phyloP scores from a whole-genome alignment of 2,113 vertebrate species.

The Orycteropus afer region DNA sequence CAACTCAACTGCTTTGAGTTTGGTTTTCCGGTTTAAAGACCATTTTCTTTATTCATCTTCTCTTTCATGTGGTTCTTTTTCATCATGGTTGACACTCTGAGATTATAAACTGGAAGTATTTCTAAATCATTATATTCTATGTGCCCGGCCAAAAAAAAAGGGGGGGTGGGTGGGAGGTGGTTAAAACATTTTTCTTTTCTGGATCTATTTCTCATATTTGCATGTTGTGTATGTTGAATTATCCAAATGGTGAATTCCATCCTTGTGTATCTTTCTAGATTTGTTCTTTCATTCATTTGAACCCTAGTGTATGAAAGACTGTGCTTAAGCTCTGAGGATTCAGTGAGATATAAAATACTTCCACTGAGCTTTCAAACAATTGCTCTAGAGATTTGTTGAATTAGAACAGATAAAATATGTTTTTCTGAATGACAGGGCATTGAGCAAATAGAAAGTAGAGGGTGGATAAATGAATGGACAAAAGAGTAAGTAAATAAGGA shows the following conservation, averaged over 20 bases:
- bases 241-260: neutral
- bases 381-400: neutral
- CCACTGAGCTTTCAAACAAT: neutral
- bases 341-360: neutral
- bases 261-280: neutral
- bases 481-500: neutral
- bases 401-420: neutral
- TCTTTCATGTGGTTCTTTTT: neutral
- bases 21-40: too few relatives aligned
- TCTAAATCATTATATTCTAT: neutral
- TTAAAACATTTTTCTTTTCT: neutral
- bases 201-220: neutral
- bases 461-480: neutral
- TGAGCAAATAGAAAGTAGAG: conserved; percentile 17
- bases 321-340: neutral
- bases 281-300: neutral
- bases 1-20: too few relatives aligned
- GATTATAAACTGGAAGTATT: neutral
- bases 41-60: neutral
- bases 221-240: neutral
- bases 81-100: neutral
- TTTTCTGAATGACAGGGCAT: neutral
- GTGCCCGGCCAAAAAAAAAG: neutral
- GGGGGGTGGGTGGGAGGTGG: too few relatives aligned
- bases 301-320: neutral